Conservation (phyloP, 2,797 vertebrate genomes). For the Eulemur mongoz region DNA sequence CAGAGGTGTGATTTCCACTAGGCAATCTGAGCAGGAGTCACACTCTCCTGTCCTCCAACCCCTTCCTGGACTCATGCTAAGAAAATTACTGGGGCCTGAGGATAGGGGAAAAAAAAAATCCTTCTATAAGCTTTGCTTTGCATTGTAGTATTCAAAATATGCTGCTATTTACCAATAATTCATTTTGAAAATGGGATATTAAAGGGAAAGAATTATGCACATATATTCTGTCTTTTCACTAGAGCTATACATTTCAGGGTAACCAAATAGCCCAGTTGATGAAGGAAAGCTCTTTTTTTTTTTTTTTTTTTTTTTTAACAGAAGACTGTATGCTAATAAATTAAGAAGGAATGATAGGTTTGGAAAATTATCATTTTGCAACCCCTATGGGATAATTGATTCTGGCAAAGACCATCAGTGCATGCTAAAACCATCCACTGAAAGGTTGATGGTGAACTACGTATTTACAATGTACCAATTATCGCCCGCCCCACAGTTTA, state of each 20-base stretch:
- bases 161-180: background rate
- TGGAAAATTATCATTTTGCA: constrained; percentile 29
- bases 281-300: background rate
- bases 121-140: background rate
- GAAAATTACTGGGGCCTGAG: background rate
- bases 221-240: background rate
- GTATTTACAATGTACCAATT: background rate
- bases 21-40: background rate
- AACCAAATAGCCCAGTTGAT: background rate
- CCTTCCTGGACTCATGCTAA: background rate
- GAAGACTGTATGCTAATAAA: constrained; percentile 6
- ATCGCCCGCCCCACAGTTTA: background rate
- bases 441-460: background rate
- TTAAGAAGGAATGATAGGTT: background rate
- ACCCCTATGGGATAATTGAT: background rate
- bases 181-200: constrained; percentile 26
- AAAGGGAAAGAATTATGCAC: background rate
- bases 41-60: background rate
- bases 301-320: background rate
- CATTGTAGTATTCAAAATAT: constrained; percentile 12
- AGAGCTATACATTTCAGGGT: background rate
- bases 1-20: background rate
- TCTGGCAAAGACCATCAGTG: background rate
- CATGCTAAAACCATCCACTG: background rate
- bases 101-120: background rate